These are phyloP conservation scores for Sphaerophoria rueppellii DNA, from an alignment of 2,888 invertebrate genomes.

Conservation along the genomic window DNA sequence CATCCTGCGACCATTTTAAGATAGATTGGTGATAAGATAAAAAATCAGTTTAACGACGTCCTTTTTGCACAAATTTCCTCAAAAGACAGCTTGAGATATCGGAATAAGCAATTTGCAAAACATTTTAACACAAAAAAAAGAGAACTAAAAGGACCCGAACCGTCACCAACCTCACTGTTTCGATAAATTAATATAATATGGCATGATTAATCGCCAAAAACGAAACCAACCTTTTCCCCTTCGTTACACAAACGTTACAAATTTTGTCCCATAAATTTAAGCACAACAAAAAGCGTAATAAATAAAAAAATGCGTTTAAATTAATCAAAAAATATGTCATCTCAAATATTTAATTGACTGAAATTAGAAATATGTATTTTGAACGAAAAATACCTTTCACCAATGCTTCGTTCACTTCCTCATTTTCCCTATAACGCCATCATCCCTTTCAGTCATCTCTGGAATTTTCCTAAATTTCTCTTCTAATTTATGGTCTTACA, in stretches of 20 bases:
- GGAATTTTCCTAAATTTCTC: slow-evolving; percentile 1
- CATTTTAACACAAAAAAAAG: too few species aligned
- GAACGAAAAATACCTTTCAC: background rate
- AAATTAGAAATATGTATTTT: background rate
- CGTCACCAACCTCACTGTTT: too few species aligned
- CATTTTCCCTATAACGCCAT: background rate
- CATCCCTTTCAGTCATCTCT: background rate
- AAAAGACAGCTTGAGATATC: too few species aligned
- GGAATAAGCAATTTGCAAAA: too few species aligned
- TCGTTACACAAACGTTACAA: background rate
- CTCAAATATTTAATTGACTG: background rate
- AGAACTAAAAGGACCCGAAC: too few species aligned
- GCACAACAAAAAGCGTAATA: background rate
- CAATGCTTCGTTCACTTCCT: background rate
- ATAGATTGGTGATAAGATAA: too few species aligned
- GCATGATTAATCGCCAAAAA: too few species aligned
- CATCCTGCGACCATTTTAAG: too few species aligned
- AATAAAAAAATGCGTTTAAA: background rate
- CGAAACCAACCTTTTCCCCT: background rate
- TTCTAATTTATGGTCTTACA: slow-evolving; percentile 44
- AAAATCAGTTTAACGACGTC: too few species aligned
- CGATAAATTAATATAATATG: too few species aligned
- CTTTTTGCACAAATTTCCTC: too few species aligned
- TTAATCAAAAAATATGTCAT: slow-evolving; percentile 3
- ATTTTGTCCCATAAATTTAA: background rate